phyloP scores from a whole-genome alignment of 1,140 invertebrate genomes.

The Aphidius ervi region DNA sequence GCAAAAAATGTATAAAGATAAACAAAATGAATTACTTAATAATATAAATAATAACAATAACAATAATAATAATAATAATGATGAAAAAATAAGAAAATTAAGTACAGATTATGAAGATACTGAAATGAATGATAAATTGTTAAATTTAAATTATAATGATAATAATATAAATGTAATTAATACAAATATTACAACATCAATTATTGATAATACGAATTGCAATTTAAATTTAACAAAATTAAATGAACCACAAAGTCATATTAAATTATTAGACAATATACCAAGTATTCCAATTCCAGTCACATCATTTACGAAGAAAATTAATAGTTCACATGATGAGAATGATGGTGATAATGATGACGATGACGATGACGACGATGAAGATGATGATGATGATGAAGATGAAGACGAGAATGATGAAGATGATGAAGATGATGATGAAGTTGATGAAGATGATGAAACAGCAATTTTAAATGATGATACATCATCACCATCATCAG shows the following conservation, averaged over 20 bases:
- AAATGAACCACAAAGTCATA: constrained; percentile 42
- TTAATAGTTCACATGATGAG: too few species aligned
- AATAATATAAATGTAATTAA: constrained; percentile 3
- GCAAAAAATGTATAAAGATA: constrained; percentile 76
- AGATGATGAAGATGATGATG: background rate
- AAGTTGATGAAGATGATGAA: constrained; percentile 43
- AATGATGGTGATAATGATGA: too few species aligned
- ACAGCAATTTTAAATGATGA: constrained; percentile 33
- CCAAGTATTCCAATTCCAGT: constrained; percentile 43
- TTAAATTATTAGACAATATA: constrained; percentile 47
- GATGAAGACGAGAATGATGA: too few species aligned
- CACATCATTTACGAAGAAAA: too few species aligned
- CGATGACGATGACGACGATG: too few species aligned
- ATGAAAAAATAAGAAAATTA: constrained; percentile 38
- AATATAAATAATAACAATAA: constrained; percentile 43
- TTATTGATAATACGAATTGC: constrained; percentile 38
- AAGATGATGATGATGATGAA: too few species aligned
- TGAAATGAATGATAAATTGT: constrained; percentile 23
- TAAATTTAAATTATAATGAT: constrained; percentile 21
- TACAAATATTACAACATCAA: constrained; percentile 14
- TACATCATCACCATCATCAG: constrained; percentile 34
- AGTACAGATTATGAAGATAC: constrained; percentile 35
- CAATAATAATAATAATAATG: constrained; percentile 50
- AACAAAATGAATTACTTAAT: constrained; percentile 73
- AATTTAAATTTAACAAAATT: constrained; percentile 48